phyloP scores from a whole-genome alignment of 2,797 vertebrate species.

The Darevskia mixta region DNA sequence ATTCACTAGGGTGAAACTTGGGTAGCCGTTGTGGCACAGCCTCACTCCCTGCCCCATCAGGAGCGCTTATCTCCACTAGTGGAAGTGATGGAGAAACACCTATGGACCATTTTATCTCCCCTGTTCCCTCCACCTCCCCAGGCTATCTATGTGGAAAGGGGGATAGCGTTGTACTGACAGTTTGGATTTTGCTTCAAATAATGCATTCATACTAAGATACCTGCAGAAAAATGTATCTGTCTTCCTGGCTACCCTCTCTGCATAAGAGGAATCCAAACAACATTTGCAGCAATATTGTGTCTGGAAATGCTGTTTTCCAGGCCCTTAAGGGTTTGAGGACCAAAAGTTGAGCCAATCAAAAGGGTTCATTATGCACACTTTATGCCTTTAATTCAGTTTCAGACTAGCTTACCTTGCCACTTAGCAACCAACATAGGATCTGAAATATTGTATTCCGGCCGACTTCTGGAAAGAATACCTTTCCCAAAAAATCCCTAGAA shows the following conservation, averaged over 20 bases:
- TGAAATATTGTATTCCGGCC: conserved; percentile 86
- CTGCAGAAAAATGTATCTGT: background rate
- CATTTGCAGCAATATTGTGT: background rate
- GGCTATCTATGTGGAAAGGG: too few species aligned
- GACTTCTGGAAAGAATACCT: conserved; percentile 91
- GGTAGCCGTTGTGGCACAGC: too few species aligned
- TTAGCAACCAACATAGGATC: conserved; percentile 74
- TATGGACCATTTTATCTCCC: too few species aligned
- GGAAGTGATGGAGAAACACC: too few species aligned
- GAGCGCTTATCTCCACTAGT: too few species aligned
- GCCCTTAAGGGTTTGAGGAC: background rate
- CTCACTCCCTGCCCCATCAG: too few species aligned
- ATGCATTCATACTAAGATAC: background rate
- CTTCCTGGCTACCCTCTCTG: background rate
- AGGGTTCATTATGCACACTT: background rate
- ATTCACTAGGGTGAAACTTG: too few species aligned
- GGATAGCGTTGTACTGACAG: too few species aligned
- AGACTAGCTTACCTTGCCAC: conserved; percentile 85
- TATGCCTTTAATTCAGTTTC: background rate
- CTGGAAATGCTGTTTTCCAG: background rate
- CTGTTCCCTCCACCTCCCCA: too few species aligned
- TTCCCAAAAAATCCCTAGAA: conserved; percentile 96
- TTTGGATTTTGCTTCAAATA: background rate
- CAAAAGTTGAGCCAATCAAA: too few species aligned
- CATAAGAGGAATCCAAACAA: background rate